Conservation (phyloP, 1,140 invertebrate genomes). For the Caenorhabditis brenneri region DNA sequence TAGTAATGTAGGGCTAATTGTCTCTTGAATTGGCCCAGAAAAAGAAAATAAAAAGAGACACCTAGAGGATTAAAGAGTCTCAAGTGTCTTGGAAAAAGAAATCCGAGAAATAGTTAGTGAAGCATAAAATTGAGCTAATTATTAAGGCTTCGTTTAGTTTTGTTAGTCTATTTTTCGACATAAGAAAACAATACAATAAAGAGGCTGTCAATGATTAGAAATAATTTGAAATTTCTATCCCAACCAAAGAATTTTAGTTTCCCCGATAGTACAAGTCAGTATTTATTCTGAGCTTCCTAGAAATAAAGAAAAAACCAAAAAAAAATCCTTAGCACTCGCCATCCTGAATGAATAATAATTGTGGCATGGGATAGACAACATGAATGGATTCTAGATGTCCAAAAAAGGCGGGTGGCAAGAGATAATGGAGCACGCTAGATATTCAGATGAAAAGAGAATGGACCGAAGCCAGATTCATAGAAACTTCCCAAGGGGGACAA, state of each 20-base stretch:
- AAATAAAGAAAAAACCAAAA: not conserved
- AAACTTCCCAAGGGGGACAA: constrained; percentile 22
- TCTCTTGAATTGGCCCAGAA: not conserved
- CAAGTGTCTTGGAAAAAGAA: not conserved
- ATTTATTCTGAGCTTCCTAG: too few relatives aligned
- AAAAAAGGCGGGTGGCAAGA: not conserved
- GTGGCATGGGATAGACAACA: constrained; percentile 22
- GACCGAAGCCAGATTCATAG: not conserved
- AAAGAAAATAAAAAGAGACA: not conserved
- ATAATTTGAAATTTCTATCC: too few relatives aligned
- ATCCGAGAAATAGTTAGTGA: constrained; percentile 10
- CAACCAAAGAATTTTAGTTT: too few relatives aligned
- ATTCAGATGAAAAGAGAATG: constrained; percentile 21
- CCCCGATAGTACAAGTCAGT: too few relatives aligned
- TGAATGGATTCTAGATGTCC: constrained; percentile 16
- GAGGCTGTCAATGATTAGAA: too few relatives aligned
- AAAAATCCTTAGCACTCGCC: not conserved
- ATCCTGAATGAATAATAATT: not conserved
- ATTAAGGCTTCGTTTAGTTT: constrained; percentile 17
- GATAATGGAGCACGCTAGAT: constrained; percentile 26
- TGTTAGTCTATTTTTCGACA: too few relatives aligned
- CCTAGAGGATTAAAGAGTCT: not conserved
- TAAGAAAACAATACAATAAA: too few relatives aligned
- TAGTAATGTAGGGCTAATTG: not conserved
- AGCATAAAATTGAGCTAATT: constrained; percentile 40